These are phyloP conservation scores for Phortica variegata DNA, from an alignment of 1,140 invertebrate genomes.

Conservation along the genomic window DNA sequence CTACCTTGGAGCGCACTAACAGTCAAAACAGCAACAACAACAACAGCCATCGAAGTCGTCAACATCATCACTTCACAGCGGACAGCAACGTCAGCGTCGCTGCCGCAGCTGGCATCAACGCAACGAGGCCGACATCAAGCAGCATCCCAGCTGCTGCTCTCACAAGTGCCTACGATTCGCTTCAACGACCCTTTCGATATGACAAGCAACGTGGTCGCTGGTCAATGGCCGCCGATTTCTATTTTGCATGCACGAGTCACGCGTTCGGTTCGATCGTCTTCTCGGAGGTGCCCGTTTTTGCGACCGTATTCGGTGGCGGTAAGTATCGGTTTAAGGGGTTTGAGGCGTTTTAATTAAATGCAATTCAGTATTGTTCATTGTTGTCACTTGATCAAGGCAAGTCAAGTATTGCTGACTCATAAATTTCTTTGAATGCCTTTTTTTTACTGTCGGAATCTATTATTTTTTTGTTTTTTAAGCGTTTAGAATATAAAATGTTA, in stretches of 20 bases:
- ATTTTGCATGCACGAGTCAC: slow-evolving; percentile 45
- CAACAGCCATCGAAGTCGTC: no score
- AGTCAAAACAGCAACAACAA: not conserved
- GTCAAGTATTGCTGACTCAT: no score
- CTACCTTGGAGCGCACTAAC: not conserved
- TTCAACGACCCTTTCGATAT: slow-evolving; percentile 44
- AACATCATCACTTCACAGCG: slow-evolving; percentile 5
- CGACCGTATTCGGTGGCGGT: slow-evolving; percentile 37
- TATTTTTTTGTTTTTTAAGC: not conserved
- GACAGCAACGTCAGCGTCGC: slow-evolving; percentile 2
- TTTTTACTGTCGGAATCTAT: not conserved
- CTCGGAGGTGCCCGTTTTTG: slow-evolving; percentile 40
- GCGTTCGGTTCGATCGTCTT: slow-evolving; percentile 44
- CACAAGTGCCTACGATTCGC: slow-evolving; percentile 44
- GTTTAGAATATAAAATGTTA: slow-evolving; percentile 8
- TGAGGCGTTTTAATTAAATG: not conserved
- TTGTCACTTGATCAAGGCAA: slow-evolving; percentile 1
- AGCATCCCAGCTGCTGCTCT: slow-evolving; percentile 35
- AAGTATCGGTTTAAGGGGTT: slow-evolving; percentile 20
- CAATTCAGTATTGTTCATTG: slow-evolving; percentile 1
- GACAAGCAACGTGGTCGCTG: slow-evolving; percentile 45
- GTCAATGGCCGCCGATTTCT: slow-evolving; percentile 47
- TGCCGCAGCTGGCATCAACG: slow-evolving; percentile 8
- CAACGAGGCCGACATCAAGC: slow-evolving; percentile 25
- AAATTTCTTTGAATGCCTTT: not conserved